phyloP scores from a whole-genome alignment of 2,113 vertebrate species.

The Oryzias javanicus region DNA sequence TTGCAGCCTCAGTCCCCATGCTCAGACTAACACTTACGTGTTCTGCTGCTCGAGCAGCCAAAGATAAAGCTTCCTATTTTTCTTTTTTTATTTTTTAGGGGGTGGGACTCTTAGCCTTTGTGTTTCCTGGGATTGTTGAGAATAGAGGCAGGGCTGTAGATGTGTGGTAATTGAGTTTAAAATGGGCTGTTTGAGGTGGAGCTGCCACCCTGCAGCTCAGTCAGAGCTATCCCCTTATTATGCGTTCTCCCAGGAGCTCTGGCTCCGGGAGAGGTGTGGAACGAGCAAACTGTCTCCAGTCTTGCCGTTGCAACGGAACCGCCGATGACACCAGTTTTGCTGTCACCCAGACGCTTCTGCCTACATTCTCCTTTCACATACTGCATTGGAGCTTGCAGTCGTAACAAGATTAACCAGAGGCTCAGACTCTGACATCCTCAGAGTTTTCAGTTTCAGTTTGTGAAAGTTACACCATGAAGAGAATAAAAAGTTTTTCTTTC shows the following conservation, averaged over 20 bases:
- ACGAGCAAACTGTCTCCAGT: constrained; percentile 31
- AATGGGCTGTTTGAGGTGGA: constrained; percentile 63
- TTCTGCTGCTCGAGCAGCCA: constrained; percentile 53
- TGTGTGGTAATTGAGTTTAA: constrained; percentile 71
- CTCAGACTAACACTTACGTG: constrained; percentile 56
- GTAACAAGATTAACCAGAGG: constrained; percentile 42
- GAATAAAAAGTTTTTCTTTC: neutral
- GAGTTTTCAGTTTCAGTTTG: constrained; percentile 2
- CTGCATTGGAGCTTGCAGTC: constrained; percentile 12
- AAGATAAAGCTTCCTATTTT: constrained; percentile 46
- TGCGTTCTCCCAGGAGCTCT: constrained; percentile 50
- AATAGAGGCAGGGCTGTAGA: constrained; percentile 45
- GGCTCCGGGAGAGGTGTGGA: constrained; percentile 21
- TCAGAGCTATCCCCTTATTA: constrained; percentile 57
- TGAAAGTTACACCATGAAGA: neutral
- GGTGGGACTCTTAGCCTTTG: constrained; percentile 22
- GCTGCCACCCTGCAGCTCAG: constrained; percentile 50
- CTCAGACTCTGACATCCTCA: constrained; percentile 11
- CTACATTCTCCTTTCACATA: constrained; percentile 24
- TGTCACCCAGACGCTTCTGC: constrained; percentile 13
- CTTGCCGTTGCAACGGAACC: constrained; percentile 25
- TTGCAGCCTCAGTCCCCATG: constrained; percentile 47
- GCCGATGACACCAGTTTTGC: constrained; percentile 31
- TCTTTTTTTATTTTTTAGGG: constrained; percentile 2
- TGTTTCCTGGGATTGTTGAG: constrained; percentile 43